A percentile compares a stretch with the other conserved stretches of the same genome.
These are phyloP conservation scores for Bryconaethiops microstoma DNA, from an alignment of 2,797 vertebrate species.

Conservation along the genomic window DNA sequence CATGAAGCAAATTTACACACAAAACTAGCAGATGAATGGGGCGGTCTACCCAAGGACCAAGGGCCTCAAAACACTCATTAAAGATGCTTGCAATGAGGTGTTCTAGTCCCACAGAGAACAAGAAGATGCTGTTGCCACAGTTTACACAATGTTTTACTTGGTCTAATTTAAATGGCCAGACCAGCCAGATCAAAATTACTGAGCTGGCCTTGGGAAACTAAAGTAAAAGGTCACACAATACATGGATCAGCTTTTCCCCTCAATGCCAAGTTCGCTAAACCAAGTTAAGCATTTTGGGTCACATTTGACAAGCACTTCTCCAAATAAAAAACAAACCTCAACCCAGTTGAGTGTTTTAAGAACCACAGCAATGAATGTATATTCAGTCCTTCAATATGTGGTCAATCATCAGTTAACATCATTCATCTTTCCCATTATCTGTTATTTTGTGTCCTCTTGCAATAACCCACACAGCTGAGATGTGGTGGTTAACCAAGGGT, in stretches of 20 bases:
- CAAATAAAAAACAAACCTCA: neutral
- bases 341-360: neutral
- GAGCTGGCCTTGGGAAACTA: neutral
- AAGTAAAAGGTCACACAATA: neutral
- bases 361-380: neutral
- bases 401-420: neutral
- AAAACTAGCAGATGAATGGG: neutral
- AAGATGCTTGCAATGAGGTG: neutral
- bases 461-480: neutral
- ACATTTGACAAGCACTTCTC: neutral
- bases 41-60: neutral
- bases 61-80: constrained; percentile 27
- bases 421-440: constrained; percentile 14
- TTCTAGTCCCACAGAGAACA: constrained; percentile 4
- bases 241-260: too few species aligned
- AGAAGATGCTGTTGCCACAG: constrained; percentile 39
- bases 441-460: neutral
- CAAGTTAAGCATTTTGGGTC: too few species aligned
- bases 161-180: neutral
- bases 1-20: too few species aligned
- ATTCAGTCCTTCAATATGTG: neutral
- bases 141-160: constrained; percentile 4
- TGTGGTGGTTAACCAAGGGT: too few species aligned
- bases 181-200: neutral
- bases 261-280: too few species aligned